Conservation (phyloP, 2,888 invertebrate genomes). For the Colletes collaris region DNA sequence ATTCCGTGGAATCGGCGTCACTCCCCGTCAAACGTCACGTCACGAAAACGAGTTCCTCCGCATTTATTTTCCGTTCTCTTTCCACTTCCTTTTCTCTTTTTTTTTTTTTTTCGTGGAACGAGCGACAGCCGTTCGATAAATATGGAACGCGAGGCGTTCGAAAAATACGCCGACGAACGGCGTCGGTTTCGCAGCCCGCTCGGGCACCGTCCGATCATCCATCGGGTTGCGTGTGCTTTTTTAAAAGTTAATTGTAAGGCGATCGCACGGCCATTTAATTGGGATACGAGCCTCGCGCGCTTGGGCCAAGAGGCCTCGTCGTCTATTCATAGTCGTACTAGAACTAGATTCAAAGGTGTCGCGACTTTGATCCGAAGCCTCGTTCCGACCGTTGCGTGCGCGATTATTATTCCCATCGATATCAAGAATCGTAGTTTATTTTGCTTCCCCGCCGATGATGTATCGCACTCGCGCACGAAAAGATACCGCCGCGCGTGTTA, state of each 20-base stretch:
- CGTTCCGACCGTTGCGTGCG: constrained; percentile 63
- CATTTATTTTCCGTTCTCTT: neutral
- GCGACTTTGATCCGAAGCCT: constrained; percentile 80
- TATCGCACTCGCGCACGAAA: no score
- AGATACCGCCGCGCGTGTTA: no score
- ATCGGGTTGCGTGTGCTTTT: constrained; percentile 26
- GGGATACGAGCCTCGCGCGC: constrained; percentile 68
- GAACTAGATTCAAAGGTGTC: constrained; percentile 79
- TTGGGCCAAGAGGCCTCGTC: constrained; percentile 79
- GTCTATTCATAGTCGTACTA: constrained; percentile 82
- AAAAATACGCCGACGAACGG: no score
- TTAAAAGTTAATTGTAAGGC: constrained; percentile 64
- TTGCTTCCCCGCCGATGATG: no score
- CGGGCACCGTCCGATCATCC: neutral
- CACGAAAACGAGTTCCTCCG: constrained; percentile 20
- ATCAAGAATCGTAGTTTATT: neutral
- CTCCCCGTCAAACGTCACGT: constrained; percentile 43
- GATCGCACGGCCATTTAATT: constrained; percentile 70
- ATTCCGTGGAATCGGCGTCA: constrained; percentile 44
- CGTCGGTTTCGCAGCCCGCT: no score
- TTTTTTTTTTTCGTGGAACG: constrained; percentile 8
- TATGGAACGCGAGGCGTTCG: no score
- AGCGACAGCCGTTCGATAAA: no score
- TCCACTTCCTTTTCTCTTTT: neutral
- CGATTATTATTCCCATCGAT: constrained; percentile 39